phyloP scores from a whole-genome alignment of 2,888 invertebrate species.

The Melanargia galathea region DNA sequence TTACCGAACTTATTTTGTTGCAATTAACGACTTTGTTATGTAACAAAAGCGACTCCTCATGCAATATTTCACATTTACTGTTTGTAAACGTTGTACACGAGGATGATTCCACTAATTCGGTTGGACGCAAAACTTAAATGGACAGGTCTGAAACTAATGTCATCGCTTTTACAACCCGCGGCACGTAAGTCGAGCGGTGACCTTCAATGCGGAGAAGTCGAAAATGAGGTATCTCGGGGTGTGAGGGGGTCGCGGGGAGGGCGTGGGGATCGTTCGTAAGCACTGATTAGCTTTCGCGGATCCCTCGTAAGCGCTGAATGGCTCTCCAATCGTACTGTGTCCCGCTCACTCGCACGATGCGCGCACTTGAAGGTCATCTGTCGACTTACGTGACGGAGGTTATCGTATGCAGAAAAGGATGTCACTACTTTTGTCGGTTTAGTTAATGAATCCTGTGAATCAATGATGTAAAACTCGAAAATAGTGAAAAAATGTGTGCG shows the following conservation, averaged over 20 bases:
- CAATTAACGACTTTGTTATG: neutral
- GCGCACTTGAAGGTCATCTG: too few relatives aligned
- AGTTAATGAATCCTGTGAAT: neutral
- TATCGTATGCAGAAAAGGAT: neutral
- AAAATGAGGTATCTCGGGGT: too few relatives aligned
- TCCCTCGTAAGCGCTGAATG: too few relatives aligned
- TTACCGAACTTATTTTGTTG: neutral
- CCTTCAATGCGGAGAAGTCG: too few relatives aligned
- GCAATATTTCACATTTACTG: slow-evolving; percentile 18
- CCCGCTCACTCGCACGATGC: too few relatives aligned
- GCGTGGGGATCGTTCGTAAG: too few relatives aligned
- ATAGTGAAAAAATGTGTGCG: slow-evolving; percentile 17
- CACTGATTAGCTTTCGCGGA: too few relatives aligned
- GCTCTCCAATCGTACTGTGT: too few relatives aligned
- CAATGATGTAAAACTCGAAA: neutral
- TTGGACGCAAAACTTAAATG: neutral
- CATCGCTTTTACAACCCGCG: neutral
- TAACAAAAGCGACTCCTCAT: neutral
- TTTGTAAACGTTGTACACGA: slow-evolving; percentile 18
- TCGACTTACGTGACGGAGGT: too few relatives aligned
- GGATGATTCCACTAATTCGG: neutral
- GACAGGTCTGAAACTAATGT: neutral
- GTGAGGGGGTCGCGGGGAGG: too few relatives aligned
- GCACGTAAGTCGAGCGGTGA: too few relatives aligned
- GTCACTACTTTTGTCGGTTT: neutral